These are phyloP conservation scores for Chymomyza procnemis DNA, from an alignment of 2,888 invertebrate species.

Conservation along the genomic window DNA sequence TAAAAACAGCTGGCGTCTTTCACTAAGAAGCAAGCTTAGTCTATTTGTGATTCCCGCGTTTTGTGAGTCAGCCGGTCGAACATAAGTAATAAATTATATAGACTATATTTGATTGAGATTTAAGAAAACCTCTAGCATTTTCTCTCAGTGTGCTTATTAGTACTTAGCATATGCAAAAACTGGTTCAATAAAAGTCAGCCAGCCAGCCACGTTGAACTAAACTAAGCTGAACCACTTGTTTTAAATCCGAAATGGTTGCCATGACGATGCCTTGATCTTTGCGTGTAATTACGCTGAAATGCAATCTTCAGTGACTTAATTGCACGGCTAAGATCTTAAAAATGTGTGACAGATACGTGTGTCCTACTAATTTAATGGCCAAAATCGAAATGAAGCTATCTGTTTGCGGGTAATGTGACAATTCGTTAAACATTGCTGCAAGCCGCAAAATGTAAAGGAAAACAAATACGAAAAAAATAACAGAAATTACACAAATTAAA, in stretches of 20 bases:
- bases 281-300: slow-evolving; percentile 51
- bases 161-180: slow-evolving; percentile 23
- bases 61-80: too few species aligned
- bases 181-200: slow-evolving; percentile 31
- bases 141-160: slow-evolving; percentile 13
- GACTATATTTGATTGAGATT: too few species aligned
- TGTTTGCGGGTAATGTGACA: slow-evolving; percentile 24
- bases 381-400: background rate
- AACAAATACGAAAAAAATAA: slow-evolving; percentile 29
- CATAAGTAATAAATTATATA: too few species aligned
- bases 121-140: background rate
- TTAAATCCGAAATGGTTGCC: slow-evolving; percentile 8
- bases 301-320: slow-evolving; percentile 56
- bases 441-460: slow-evolving; percentile 13
- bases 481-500: slow-evolving; percentile 5
- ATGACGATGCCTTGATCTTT: slow-evolving; percentile 48
- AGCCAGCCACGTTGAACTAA: background rate
- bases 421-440: slow-evolving; percentile 34
- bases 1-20: too few species aligned
- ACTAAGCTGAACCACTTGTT: slow-evolving; percentile 3
- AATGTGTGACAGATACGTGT: slow-evolving; percentile 17
- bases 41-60: too few species aligned
- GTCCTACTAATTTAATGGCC: slow-evolving; percentile 37
- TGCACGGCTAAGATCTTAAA: slow-evolving; percentile 16
- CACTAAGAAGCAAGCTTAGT: too few species aligned